Conservation (phyloP, 2,797 vertebrate species). For the Cetoscarus ocellatus region DNA sequence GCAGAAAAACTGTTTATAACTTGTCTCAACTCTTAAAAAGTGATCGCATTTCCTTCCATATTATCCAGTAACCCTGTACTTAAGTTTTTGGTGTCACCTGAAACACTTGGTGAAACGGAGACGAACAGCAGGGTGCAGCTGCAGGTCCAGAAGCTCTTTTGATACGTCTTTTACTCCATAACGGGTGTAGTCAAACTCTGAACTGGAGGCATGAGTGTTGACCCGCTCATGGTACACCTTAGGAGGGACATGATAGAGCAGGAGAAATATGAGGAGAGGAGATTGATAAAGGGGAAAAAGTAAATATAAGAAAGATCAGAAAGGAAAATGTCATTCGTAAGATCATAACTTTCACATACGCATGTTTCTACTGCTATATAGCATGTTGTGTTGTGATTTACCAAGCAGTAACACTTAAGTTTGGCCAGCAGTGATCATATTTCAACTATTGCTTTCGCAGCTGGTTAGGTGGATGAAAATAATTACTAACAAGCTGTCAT, state of each 20-base stretch:
- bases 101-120: constrained; percentile 88
- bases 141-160: constrained; percentile 83
- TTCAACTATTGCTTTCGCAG: no score
- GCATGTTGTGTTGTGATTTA: no score
- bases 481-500: no score
- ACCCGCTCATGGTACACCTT: constrained; percentile 88
- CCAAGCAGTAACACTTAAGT: no score
- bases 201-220: constrained; percentile 86
- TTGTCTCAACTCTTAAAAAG: neutral
- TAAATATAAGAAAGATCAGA: neutral
- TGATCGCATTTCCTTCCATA: neutral
- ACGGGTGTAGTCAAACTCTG: constrained; percentile 88
- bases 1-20: constrained; percentile 5
- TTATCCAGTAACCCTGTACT: neutral
- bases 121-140: constrained; percentile 82
- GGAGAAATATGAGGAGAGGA: neutral
- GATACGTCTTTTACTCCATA: constrained; percentile 88
- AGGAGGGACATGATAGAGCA: constrained; percentile 51
- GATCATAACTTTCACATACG: neutral
- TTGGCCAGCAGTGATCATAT: no score
- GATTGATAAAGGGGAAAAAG: neutral
- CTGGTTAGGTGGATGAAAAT: no score
- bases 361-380: no score
- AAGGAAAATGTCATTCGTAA: neutral
- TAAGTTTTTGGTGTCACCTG: constrained; percentile 59